Base-by-base conservation (phyloP, 2,888 invertebrate species). In the Pristionchus maxplancki region DNA sequence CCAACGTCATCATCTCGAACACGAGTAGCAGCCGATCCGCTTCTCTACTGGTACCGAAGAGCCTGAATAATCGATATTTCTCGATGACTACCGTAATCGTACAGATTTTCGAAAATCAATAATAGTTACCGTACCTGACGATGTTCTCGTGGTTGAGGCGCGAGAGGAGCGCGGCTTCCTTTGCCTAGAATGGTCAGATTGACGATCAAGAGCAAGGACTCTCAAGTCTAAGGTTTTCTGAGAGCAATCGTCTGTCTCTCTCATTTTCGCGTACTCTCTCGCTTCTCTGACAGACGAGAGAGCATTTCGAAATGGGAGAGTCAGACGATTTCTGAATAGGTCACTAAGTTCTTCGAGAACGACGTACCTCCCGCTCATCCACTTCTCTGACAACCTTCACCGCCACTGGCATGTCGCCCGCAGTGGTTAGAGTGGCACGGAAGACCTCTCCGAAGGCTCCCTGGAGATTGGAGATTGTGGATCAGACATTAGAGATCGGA, bases 1-100 rank as follows among this genome's bases (percentile, higher is more conserved):
- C 99, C 93, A 97, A 97, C 31, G 97, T 97, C 98, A 99, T 98
- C 95, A 97, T 98, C 95, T 99, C 99, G 95, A 99, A 99, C 37
- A 94, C 93, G 20, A 99, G 95, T 97, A 98, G 98, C 94, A 98
- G 98, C 95, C 97, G 96, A n/a, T 53, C 87, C 31, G 88, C 87
- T n/a, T 91, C 89, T 8, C 89, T 31, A 15, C 91, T 90, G 85
- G 92, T 89, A 64, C 92, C 92, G 58, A 90, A 90, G 31, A 92
- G 58, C n/a, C 90, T 89, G 40, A 34, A 74, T 13, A 50, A 50
- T 50, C 50, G 50, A 50, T 50, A 50, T 20, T 17, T n/a, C n/a
- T n/a, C 50, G 0, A 50, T 1, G 97, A 97, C 93, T 97, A 97
- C 93, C 97, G 97, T 90, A 97, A 96, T 89, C 97, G 97, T 15